Conservation (phyloP, 2,888 invertebrate species). For the Ormia ochracea region DNA sequence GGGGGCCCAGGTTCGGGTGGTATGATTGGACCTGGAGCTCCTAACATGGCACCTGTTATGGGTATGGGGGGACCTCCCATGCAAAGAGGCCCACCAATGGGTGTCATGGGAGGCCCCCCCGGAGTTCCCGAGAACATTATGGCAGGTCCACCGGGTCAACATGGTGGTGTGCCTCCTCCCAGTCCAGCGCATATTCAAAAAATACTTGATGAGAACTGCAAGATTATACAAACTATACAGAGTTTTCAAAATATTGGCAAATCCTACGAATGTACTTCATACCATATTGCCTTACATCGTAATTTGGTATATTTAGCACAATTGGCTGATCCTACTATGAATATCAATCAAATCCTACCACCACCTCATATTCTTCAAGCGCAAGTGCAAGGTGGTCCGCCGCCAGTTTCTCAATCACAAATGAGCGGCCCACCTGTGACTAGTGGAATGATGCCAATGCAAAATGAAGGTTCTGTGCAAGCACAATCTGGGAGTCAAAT, state of each 20-base stretch:
- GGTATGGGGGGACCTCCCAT: conserved; percentile 66
- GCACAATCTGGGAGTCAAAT: conserved; percentile 69
- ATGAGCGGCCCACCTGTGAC: conserved; percentile 79
- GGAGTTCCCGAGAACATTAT: conserved; percentile 66
- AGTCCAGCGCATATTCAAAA: conserved; percentile 93
- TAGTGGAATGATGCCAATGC: conserved; percentile 69
- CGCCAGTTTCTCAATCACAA: conserved; percentile 77
- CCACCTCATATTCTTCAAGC: conserved; percentile 80
- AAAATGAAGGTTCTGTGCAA: conserved; percentile 68
- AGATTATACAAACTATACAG: conserved; percentile 96
- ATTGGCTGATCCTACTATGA: conserved; percentile 97
- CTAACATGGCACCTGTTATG: conserved; percentile 66
- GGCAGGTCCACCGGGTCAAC: conserved; percentile 74
- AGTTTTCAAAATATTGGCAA: conserved; percentile 98
- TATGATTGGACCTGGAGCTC: conserved; percentile 58
- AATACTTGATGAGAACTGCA: conserved; percentile 98
- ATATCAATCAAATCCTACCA: conserved; percentile 91
- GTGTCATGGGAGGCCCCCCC: conserved; percentile 65
- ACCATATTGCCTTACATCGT: conserved; percentile 94
- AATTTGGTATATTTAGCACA: conserved; percentile 97
- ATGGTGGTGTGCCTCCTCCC: conserved; percentile 80
- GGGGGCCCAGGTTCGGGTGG: conserved; percentile 62
- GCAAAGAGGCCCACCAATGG: conserved; percentile 69
- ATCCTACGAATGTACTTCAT: conserved; percentile 93
- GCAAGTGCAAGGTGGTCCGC: conserved; percentile 67